Evolutionary conservation across 2,797 vertebrate genomes (phyloP).

Genomic region (Lophura swinhoii): DNA sequence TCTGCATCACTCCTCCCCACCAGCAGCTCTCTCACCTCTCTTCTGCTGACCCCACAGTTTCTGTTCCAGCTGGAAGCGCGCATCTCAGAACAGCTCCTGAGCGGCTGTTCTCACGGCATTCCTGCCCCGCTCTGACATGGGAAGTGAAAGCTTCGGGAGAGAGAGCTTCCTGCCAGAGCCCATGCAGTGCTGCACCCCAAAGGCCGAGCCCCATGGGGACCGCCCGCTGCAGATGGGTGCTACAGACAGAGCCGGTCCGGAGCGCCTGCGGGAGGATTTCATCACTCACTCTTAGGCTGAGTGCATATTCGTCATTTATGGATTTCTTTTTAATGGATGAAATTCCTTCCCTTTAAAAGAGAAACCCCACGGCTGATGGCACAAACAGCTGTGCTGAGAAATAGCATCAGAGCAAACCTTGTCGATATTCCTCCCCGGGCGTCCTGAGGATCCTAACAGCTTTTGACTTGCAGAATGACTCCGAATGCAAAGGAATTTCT

Average conservation of each 20-base stretch:
- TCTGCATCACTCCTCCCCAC: not conserved
- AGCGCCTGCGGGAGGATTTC: constrained; percentile 43
- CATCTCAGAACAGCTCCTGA: not conserved
- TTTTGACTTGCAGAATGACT: constrained; percentile 56
- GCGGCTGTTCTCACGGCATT: constrained; percentile 1
- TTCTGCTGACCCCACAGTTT: constrained; percentile 13
- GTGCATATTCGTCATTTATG: constrained; percentile 43
- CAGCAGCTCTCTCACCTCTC: not conserved
- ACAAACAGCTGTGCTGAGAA: constrained; percentile 69
- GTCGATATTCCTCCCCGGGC: constrained; percentile 33
- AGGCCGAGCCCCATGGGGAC: not conserved
- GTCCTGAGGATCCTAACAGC: constrained; percentile 45
- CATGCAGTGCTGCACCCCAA: not conserved
- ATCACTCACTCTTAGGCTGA: constrained; percentile 39
- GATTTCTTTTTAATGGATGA: constrained; percentile 66
- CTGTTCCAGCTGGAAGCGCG: constrained; percentile 35
- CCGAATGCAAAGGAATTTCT: constrained; percentile 25
- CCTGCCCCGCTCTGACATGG: not conserved
- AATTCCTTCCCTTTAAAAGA: constrained; percentile 50
- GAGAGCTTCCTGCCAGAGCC: not conserved
- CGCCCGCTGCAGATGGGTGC: not conserved
- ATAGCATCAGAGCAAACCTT: constrained; percentile 18
- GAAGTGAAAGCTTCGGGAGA: not conserved
- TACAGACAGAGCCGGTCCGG: not conserved
- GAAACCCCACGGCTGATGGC: constrained; percentile 52